Conservation (phyloP, 2,113 vertebrate genomes). For the Pseudois nayaur region DNA sequence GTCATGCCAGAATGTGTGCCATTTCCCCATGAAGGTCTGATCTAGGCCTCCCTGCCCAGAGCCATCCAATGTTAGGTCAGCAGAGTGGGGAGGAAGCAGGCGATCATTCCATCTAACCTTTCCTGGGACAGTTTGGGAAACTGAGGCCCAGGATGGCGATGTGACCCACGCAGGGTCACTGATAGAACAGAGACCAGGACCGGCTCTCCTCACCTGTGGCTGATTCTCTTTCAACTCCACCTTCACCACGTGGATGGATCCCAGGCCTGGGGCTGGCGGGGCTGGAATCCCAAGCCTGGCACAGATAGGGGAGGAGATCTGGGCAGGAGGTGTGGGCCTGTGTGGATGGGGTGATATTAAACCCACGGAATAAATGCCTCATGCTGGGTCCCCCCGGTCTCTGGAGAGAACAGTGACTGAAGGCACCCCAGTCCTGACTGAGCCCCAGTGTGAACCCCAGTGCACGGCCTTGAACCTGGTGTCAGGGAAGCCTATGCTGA, state of each 20-base stretch:
- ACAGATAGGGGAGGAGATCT: fast-evolving
- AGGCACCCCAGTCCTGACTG: background rate
- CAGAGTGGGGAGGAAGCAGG: background rate
- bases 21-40: background rate
- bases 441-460: background rate
- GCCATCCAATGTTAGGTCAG: background rate
- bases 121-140: background rate
- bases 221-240: background rate
- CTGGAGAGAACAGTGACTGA: background rate
- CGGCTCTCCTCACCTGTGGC: background rate
- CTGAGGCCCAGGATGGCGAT: background rate
- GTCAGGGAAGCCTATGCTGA: background rate
- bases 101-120: background rate
- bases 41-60: background rate
- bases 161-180: background rate
- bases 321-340: no score
- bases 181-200: background rate
- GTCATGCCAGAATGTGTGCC: background rate
- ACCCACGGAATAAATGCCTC: background rate
- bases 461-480: background rate
- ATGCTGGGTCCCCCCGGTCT: fast-evolving
- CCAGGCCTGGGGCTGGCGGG: background rate
- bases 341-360: background rate
- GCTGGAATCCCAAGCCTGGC: background rate
- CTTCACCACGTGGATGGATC: fast-evolving